A percentile compares a stretch with the other conserved stretches of the same genome.
Evolutionary conservation across 1,140 invertebrate species (phyloP).

Genomic region (Drosophila bifasciata): DNA sequence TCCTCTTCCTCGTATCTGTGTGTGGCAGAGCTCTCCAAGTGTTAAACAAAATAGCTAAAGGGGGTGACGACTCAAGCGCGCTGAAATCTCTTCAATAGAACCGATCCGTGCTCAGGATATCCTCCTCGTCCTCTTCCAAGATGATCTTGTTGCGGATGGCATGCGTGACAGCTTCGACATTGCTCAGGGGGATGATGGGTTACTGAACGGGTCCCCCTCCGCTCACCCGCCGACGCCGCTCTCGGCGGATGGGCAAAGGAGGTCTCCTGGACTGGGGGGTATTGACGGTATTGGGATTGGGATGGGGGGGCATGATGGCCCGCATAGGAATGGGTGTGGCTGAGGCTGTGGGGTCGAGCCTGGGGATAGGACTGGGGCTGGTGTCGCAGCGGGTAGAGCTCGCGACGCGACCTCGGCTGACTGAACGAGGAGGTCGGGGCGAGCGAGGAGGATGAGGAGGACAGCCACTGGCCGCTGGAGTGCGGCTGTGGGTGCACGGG

Average conservation of each 20-base stretch:
- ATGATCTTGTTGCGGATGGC: constrained; percentile 81
- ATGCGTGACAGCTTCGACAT: constrained; percentile 74
- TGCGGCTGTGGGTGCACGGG: background rate
- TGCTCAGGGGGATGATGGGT: constrained; percentile 59
- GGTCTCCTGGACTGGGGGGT: constrained; percentile 56
- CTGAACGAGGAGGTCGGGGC: constrained; percentile 37
- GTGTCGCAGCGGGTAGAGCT: constrained; percentile 68
- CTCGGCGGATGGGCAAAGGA: constrained; percentile 54
- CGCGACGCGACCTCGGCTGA: constrained; percentile 41
- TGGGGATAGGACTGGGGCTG: constrained; percentile 41
- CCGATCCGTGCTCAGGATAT: constrained; percentile 75
- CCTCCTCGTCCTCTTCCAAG: constrained; percentile 81
- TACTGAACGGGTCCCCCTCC: constrained; percentile 34
- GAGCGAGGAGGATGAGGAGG: constrained; percentile 50
- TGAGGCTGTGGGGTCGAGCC: constrained; percentile 21
- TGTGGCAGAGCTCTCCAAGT: background rate
- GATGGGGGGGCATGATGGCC: constrained; percentile 1
- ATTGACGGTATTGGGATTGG: constrained; percentile 36
- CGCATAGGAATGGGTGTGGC: background rate
- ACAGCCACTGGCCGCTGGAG: constrained; percentile 56
- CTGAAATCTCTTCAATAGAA: constrained; percentile 83
- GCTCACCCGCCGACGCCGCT: constrained; percentile 3
- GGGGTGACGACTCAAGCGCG: constrained; percentile 28
- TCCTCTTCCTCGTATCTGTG: constrained; percentile 17
- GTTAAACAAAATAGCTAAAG: background rate